These are phyloP conservation scores for Drosophila orena DNA, from an alignment of 1,140 invertebrate species.

Conservation along the genomic window DNA sequence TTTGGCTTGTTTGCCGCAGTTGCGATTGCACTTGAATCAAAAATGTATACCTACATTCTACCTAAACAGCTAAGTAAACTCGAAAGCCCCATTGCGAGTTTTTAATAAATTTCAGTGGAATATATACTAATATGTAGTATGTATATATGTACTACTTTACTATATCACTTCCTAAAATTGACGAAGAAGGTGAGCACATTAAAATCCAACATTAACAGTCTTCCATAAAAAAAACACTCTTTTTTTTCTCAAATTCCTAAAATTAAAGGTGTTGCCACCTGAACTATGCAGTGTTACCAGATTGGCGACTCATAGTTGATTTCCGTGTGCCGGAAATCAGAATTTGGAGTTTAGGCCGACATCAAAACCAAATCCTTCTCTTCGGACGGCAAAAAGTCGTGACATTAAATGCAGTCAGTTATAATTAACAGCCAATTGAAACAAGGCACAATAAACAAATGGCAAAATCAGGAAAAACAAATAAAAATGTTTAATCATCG, in stretches of 20 bases:
- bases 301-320: too few species aligned
- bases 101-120: too few species aligned
- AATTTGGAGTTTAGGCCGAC: too few species aligned
- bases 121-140: too few species aligned
- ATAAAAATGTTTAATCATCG: conserved; percentile 35
- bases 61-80: background rate
- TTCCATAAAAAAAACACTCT: too few species aligned
- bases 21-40: conserved; percentile 9
- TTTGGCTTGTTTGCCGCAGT: conserved; percentile 9
- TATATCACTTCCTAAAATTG: too few species aligned
- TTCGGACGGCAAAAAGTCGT: background rate
- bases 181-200: too few species aligned
- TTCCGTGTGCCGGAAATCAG: background rate
- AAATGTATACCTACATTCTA: background rate
- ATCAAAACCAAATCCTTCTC: background rate
- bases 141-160: too few species aligned
- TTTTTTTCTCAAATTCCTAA: too few species aligned
- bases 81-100: too few species aligned
- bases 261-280: too few species aligned
- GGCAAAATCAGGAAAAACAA: conserved; percentile 28
- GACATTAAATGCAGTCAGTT: background rate
- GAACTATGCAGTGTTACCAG: background rate
- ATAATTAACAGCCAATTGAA: conserved; percentile 17
- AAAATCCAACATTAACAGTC: too few species aligned
- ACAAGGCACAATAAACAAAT: conserved; percentile 22